Base-by-base conservation (phyloP, 1,140 invertebrate genomes). In the Ceratina japonica region DNA sequence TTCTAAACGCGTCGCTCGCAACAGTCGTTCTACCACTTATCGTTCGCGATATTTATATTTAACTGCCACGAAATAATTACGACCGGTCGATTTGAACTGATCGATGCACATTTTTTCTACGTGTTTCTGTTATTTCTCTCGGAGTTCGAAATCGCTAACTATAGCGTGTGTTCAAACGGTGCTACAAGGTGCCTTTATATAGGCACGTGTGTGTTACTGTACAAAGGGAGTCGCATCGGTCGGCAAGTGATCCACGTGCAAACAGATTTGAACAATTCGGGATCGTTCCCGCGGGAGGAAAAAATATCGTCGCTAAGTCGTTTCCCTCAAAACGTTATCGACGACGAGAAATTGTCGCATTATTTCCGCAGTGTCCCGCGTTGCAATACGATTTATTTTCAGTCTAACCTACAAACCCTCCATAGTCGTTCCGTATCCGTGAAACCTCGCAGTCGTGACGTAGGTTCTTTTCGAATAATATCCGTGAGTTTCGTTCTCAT, bases 321-420 rank as follows among this genome's bases (percentile, higher is more conserved):
- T 10, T 3, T 72, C 16, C 12, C 24, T 54, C 2, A 1, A 74
- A 24, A 27, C 22, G 54, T 44, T 20, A 20, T 61, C 27, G 15
- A 15, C 18, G 10, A 70, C 27, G 31, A 52, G 24, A 5, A 5
- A 12, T 18, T 18, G 27, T n/a, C 20, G 15, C 7, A 54, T 72
- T 72, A 52, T 56, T 63, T 27, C 8, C 15, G 59, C 54, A 16
- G 52, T 51, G 12, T 56, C 37, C 22, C 24, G 44, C 37, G 37
- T 44, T 10, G 37, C 37, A 31, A 61, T 27, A 63, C 10, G 31
- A 65, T 31, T 61, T 61, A 8, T 16, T 61, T 65, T 52, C 27
- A 61, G 51, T 24, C 52, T 74, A 79, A 66, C 77, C 62, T 79
- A 51, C 15, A 73, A 79, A 4, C 59, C 27, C 27, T 79, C 31